Base-by-base conservation (phyloP, 2,888 invertebrate genomes). In the Crepidodera aurea region DNA sequence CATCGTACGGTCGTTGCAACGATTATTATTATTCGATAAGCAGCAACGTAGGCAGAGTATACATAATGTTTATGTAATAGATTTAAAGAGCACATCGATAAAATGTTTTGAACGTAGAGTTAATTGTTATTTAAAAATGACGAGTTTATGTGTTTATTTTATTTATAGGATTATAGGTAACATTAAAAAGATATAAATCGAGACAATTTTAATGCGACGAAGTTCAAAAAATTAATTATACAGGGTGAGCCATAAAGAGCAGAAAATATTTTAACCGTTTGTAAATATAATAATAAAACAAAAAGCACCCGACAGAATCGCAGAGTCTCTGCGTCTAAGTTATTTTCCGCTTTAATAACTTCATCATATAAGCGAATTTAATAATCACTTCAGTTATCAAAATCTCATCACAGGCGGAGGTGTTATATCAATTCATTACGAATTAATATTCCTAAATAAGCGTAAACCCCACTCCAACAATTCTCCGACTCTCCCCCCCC, bases 391-490 rank as follows among this genome's bases (percentile, higher is more conserved):
- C 57, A 61, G 32, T 62, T 57, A 64, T 64, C 62, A 57, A 65
- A 67, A 67, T 63, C 62, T 60, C 60, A 63, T 67, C 62, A 63
- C 54, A 54, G 60, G 58, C 67, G 18, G 58, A 67, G 67, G 64
- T 67, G 67, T 65, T 67, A 59, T 65, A 61, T 65, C 58, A 63
- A 67, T 67, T 64, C 65, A 64, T 65, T 65, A 65, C 53, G 55
- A 67, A 65, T 67, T 65, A 65, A 64, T 67, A 67, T 67, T 62
- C 64, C 60, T 57, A 67, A 67, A 64, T 60, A 58, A 60, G 53
- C 64, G 60, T 60, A 57, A 64, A 46, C 60, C 53, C 54, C 60
- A 53, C 46, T 46, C 34, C 6, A 16, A 37, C 44, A 54, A 42
- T 13, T 42, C 19, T 37, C 53, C 5, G 18, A 55, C 22, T 48